phyloP scores from a whole-genome alignment of 2,113 vertebrate species.

The Phylloscopus trochilus region DNA sequence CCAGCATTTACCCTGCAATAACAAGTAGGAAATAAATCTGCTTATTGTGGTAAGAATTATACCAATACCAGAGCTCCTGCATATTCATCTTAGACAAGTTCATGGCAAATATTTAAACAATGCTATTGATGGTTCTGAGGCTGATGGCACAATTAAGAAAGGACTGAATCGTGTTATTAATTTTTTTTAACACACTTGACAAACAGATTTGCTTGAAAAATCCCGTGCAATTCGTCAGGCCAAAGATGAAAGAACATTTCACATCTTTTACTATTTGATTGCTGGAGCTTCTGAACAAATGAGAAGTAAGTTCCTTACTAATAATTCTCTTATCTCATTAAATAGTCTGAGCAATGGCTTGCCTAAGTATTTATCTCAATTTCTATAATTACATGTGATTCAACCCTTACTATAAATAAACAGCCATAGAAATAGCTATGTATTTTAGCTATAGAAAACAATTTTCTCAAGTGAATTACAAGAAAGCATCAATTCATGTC shows the following conservation, averaged over 20 bases:
- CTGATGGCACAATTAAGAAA: neutral
- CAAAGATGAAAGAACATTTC: constrained; percentile 79
- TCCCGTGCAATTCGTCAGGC: constrained; percentile 82
- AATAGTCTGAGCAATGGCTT: neutral
- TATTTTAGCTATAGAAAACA: neutral
- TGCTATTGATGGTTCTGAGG: neutral
- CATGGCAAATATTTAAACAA: neutral
- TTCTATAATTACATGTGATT: neutral
- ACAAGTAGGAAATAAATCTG: neutral
- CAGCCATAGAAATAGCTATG: neutral
- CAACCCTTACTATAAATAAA: neutral
- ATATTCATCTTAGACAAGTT: neutral
- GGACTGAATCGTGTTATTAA: neutral
- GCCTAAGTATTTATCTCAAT: neutral
- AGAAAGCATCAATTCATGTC: neutral
- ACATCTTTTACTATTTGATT: constrained; percentile 83
- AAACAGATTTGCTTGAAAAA: constrained; percentile 82
- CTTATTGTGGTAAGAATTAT: neutral
- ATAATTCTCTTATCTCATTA: neutral
- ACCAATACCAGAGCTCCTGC: neutral
- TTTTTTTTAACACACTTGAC: constrained; percentile 45
- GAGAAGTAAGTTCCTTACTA: constrained; percentile 68
- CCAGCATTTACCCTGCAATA: neutral
- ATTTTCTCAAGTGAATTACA: neutral
- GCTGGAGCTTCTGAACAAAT: constrained; percentile 78